Base-by-base conservation (phyloP, 2,113 vertebrate species). In the Empidonax alnorum region DNA sequence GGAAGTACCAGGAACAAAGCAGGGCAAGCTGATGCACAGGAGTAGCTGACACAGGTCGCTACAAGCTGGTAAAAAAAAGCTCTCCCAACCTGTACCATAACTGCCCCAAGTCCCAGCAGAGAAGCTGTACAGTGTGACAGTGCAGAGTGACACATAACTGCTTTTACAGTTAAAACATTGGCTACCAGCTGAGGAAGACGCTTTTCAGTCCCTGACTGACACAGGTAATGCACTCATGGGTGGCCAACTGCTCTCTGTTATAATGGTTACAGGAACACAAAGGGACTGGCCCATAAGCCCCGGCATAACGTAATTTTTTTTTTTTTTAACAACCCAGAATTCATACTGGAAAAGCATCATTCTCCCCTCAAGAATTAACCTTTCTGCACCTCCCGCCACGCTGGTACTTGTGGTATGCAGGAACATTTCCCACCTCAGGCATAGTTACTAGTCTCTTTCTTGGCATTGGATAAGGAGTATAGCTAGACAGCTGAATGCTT, bases 401-500 rank as follows among this genome's bases (percentile, higher is more conserved):
- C 49, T 76, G 63, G 41, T 93, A 78, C 55, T 37, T 68, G 28
- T 65, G 87, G 82, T 62, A 83, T 83, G 78, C 90, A 88, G 82
- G 69, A 88, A 93, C 50, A 66, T 66, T 90, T 83, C 72, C 72
- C 90, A 94, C 65, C 79, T 63, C 76, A 88, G 83, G 79, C 92
- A 89, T 4, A 77, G 68, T 37, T 80, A 46, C 47, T 47, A 22
- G 42, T n/a, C 47, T 77, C 55, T 67, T 52, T 95, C 75, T 89
- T 94, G 74, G 87, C 84, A 74, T 10, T 81, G 61, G 47, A 28
- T 65, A 67, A 24, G 23, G 37, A 90, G 5, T 81, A 67, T 3
- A 90, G 68, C 67, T 93, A 84, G 82, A 72, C 17, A 94, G 83
- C 35, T 80, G 87, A 91, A 88, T 53, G 52, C 78, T 95, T 95